Evolutionary conservation across 1,140 invertebrate genomes (phyloP), one percentile per base, ranked within the genome.

Genomic region (Meloidogyne hapla): DNA sequence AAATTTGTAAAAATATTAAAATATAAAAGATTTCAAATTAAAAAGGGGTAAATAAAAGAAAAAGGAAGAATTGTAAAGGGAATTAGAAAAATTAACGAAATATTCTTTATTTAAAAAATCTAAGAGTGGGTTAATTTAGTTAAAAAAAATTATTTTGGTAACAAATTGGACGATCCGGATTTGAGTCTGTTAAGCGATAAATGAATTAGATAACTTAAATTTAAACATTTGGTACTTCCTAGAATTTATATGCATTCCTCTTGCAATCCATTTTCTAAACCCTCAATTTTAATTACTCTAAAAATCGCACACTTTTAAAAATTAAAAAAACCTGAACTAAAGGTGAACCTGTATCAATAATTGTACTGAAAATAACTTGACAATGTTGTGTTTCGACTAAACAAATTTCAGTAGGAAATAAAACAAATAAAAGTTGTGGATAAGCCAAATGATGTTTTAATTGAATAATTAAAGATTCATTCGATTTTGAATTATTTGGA

Each of bases 381-480:
- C 79, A 21, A 18, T 67, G 28, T 21, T 63, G 69, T 18, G 69
- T 62, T 18, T 81, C 70, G 12, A 76, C 23, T 8, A 78, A 25
- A 64, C 71, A 81, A 45, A 79, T 45, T 67, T 80, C 81, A n/a
- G 79, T 81, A 25, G 79, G 75, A 48, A 80, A 83, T 23, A 83
- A 23, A n/a, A 74, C 79, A 73, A 80, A 83, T 0, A 80, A 25
- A 10, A 83, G 33, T 61, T 80, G 68, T 9, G 74, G 68, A 45
- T 79, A 72, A 8, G 79, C 79, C 40, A 48, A 25, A 64, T 83
- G 79, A 65, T 82, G 72, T 33, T 25, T n/a, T 48, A 80, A 38
- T 40, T 80, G 79, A 18, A 71, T 40, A 13, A 79, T n/a, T 21
- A 65, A 61, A 28, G 42, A 48, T 15, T 64, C 38, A 6, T 78